A percentile compares a stretch with the other conserved stretches of the same genome.
Conservation (phyloP, 2,797 vertebrate genomes). For the Syncerus caffer region DNA sequence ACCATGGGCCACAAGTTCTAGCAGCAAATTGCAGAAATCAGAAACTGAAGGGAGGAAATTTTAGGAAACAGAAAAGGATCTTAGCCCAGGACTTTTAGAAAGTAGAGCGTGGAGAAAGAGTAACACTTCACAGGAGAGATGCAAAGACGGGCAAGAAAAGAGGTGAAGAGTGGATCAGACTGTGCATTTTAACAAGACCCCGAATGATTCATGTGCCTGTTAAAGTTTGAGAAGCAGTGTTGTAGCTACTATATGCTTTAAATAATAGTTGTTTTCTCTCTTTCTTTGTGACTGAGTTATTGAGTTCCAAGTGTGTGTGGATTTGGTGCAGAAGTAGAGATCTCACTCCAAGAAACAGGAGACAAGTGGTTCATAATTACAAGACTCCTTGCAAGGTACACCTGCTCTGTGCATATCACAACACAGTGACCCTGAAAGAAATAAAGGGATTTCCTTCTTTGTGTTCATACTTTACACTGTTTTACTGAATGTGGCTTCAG, state of each 20-base stretch:
- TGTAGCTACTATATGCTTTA: background rate
- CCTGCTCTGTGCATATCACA: background rate
- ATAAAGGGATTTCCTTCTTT: background rate
- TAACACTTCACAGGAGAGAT: background rate
- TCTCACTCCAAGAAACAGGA: background rate
- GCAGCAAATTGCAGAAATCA: background rate
- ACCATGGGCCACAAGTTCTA: background rate
- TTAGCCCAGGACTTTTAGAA: background rate
- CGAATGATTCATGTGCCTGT: background rate
- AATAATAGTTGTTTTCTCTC: background rate
- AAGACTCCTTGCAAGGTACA: background rate
- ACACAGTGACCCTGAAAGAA: background rate
- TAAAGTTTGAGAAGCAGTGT: background rate
- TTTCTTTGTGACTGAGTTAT: background rate
- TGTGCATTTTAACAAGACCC: background rate
- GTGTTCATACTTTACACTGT: background rate
- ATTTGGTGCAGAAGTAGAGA: background rate
- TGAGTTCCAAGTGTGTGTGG: background rate
- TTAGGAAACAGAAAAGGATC: background rate
- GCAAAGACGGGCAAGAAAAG: background rate
- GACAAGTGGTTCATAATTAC: background rate
- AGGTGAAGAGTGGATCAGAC: background rate
- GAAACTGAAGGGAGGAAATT: background rate
- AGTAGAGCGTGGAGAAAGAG: background rate
- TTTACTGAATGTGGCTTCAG: background rate